These are phyloP conservation scores for Chlorops oryzae DNA, from an alignment of 1,140 invertebrate species.

Conservation along the genomic window DNA sequence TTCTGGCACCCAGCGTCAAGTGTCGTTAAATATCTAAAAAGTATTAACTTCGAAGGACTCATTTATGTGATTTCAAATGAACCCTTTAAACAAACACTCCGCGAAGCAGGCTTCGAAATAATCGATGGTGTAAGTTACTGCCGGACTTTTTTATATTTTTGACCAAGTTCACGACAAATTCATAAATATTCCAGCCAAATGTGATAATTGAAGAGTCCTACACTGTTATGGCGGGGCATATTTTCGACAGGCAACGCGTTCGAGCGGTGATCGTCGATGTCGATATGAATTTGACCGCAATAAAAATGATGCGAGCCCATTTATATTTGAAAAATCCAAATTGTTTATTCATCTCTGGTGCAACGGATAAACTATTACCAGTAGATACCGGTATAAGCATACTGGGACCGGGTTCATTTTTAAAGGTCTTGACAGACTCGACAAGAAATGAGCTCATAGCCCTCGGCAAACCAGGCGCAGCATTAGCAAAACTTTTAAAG, in stretches of 20 bases:
- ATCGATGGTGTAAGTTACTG: slow-evolving; percentile 49
- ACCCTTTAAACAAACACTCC: slow-evolving; percentile 33
- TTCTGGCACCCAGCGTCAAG: slow-evolving; percentile 46
- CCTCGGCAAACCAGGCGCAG: slow-evolving; percentile 53
- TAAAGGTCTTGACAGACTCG: slow-evolving; percentile 48
- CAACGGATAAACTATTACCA: slow-evolving; percentile 49
- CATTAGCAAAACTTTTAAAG: slow-evolving; percentile 47
- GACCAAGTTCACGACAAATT: too few species aligned
- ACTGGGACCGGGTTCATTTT: slow-evolving; percentile 48
- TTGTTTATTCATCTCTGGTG: slow-evolving; percentile 49
- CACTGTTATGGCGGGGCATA: slow-evolving; percentile 33
- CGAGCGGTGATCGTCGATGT: slow-evolving; percentile 52
- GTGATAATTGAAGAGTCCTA: slow-evolving; percentile 38
- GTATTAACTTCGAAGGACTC: slow-evolving; percentile 47
- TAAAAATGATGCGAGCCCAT: slow-evolving; percentile 49
- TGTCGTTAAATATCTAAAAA: slow-evolving; percentile 47
- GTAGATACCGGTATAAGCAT: slow-evolving; percentile 32
- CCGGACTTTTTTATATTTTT: too few species aligned
- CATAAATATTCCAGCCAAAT: slow-evolving; percentile 31
- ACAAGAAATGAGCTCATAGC: slow-evolving; percentile 44
- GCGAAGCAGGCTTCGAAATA: slow-evolving; percentile 45
- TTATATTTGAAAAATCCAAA: slow-evolving; percentile 48
- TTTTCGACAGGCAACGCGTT: slow-evolving; percentile 46
- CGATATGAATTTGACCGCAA: slow-evolving; percentile 49
- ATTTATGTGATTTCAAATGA: slow-evolving; percentile 46